These are phyloP conservation scores for Rhodinocichla rosea DNA, from an alignment of 2,113 vertebrate species.

Conservation along the genomic window DNA sequence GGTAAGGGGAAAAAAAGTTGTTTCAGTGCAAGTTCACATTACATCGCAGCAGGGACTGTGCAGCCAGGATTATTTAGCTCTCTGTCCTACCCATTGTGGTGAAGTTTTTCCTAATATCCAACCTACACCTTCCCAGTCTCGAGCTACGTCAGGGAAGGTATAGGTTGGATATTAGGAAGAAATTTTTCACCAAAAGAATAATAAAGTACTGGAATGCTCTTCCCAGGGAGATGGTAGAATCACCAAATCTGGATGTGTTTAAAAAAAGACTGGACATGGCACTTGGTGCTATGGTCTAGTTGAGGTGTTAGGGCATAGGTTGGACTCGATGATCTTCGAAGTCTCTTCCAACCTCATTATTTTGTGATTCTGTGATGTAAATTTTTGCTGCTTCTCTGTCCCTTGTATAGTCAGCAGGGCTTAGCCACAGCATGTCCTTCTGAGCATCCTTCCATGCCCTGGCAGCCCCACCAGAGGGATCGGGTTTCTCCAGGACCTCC, in stretches of 20 bases:
- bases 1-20: background rate
- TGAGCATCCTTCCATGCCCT: background rate
- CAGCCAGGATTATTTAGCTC: background rate
- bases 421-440: background rate
- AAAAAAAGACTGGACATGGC: no score
- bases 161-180: no score
- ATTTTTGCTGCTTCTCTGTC: background rate
- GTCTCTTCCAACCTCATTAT: no score
- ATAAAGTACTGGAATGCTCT: no score
- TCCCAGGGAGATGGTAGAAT: no score
- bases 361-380: background rate
- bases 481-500: background rate
- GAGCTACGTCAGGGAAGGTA: no score
- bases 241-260: no score
- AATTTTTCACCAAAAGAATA: no score
- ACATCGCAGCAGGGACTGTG: background rate
- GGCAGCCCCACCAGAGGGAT: background rate
- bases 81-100: background rate
- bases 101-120: background rate
- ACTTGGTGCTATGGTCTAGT: no score
- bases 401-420: background rate
- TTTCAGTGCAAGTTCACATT: background rate
- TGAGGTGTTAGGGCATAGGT: no score
- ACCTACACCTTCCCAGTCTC: no score
- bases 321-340: no score